phyloP scores from a whole-genome alignment of 2,797 vertebrate genomes.

The Muraenolepis orangiensis region DNA sequence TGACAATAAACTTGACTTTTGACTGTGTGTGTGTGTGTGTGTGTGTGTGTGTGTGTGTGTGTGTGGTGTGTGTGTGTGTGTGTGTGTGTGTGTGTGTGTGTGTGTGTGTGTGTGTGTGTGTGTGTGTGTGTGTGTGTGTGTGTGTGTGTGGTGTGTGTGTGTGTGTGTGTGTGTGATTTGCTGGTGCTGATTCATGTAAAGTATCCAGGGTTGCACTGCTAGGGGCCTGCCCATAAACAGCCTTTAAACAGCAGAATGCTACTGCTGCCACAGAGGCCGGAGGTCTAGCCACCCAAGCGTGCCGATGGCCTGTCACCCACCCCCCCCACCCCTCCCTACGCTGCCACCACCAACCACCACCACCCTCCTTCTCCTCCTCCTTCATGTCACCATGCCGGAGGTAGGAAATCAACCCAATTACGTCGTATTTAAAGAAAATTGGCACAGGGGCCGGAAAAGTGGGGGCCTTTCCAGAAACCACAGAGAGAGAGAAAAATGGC shows the following conservation, averaged over 20 bases:
- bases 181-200: slow-evolving; percentile 39
- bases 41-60: slow-evolving; percentile 32
- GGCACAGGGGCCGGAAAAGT: slow-evolving; percentile 71
- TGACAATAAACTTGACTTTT: too few relatives aligned
- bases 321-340: slow-evolving; percentile 27
- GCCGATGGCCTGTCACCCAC: slow-evolving; percentile 43
- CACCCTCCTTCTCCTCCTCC: neutral
- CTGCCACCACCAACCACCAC: too few relatives aligned
- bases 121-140: slow-evolving; percentile 21
- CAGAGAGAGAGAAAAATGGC: slow-evolving; percentile 68
- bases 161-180: slow-evolving; percentile 9
- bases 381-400: slow-evolving; percentile 61
- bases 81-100: slow-evolving; percentile 30
- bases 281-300: slow-evolving; percentile 63
- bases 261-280: slow-evolving; percentile 36
- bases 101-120: slow-evolving; percentile 9
- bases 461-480: slow-evolving; percentile 68
- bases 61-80: slow-evolving; percentile 27
- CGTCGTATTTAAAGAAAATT: slow-evolving; percentile 78
- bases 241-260: too few relatives aligned
- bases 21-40: too few relatives aligned
- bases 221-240: slow-evolving; percentile 28
- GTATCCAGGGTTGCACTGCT: slow-evolving; percentile 56
- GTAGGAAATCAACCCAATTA: slow-evolving; percentile 79
- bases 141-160: slow-evolving; percentile 2